phyloP scores from a whole-genome alignment of 2,888 invertebrate genomes.

The Drosophila peninsularis region DNA sequence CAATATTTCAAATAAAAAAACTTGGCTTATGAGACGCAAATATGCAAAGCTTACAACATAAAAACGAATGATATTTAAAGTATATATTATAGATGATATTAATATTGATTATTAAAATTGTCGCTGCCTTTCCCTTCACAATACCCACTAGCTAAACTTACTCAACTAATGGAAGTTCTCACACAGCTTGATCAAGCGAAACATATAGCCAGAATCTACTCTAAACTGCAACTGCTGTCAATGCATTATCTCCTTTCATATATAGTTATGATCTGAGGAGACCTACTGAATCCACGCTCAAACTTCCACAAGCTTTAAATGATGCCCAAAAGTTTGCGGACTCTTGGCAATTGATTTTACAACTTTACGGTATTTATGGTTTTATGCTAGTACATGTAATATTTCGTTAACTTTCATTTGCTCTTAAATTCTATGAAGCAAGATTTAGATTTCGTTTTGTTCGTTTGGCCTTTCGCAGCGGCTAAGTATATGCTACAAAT shows the following conservation, averaged over 20 bases:
- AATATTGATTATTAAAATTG: too few species aligned
- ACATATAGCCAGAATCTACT: background rate
- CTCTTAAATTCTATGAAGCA: conserved; percentile 74
- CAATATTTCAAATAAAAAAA: too few species aligned
- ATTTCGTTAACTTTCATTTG: conserved; percentile 78
- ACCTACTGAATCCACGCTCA: background rate
- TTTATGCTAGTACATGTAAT: conserved; percentile 70
- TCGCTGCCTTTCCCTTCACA: background rate
- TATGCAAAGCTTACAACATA: background rate
- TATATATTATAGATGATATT: too few species aligned
- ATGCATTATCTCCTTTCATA: background rate
- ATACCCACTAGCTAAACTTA: background rate
- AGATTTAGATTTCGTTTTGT: conserved; percentile 33
- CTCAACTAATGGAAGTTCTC: background rate
- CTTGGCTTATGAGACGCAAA: too few species aligned
- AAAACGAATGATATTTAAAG: background rate
- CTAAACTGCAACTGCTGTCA: background rate
- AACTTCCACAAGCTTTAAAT: background rate
- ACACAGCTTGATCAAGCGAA: background rate
- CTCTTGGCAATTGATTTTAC: conserved; percentile 7
- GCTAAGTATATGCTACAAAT: conserved; percentile 68
- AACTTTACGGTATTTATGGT: conserved; percentile 19
- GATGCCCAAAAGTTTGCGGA: conserved; percentile 3
- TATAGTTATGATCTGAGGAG: background rate
- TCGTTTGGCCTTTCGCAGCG: conserved; percentile 22